A percentile compares a stretch with the other conserved stretches of the same genome.
These are phyloP conservation scores for Sebastes hubbsi DNA, from an alignment of 2,797 vertebrate species.

Conservation along the genomic window DNA sequence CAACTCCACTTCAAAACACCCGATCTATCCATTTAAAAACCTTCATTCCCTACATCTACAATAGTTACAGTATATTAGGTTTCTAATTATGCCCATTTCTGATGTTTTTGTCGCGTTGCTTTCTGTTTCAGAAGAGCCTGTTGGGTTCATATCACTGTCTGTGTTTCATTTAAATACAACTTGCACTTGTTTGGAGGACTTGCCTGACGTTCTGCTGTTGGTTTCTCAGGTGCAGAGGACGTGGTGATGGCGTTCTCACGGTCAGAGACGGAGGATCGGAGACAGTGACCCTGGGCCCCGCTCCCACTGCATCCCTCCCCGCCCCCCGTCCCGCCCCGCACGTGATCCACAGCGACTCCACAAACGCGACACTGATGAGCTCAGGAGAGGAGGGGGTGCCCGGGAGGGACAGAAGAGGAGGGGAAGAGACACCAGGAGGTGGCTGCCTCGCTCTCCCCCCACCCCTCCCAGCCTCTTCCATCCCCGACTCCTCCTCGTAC, in stretches of 20 bases:
- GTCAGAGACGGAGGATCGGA: conserved; percentile 96
- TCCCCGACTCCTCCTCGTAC: conserved; percentile 56
- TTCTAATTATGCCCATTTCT: neutral
- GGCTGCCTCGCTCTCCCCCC: conserved; percentile 49
- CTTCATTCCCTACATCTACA: neutral
- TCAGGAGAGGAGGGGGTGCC: conserved; percentile 67
- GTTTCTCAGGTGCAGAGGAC: conserved; percentile 91
- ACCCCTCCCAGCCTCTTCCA: conserved; percentile 30
- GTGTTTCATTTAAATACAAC: neutral
- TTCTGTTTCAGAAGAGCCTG: neutral
- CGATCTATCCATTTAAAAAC: neutral
- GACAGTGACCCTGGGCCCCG: conserved; percentile 87
- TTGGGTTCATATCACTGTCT: neutral
- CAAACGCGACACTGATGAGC: conserved; percentile 72
- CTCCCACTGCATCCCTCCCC: conserved; percentile 18
- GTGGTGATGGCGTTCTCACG: conserved; percentile 99
- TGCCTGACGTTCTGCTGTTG: neutral
- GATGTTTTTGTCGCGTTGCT: neutral
- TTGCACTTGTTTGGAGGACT: neutral
- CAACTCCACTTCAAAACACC: too few species aligned
- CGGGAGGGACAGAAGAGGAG: conserved; percentile 40
- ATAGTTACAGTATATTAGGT: neutral
- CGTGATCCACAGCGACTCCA: conserved; percentile 53
- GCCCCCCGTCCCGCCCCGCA: conserved; percentile 29
- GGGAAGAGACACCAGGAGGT: conserved; percentile 46